Percentiles rank a stretch among this genome's conserved stretches.
These are phyloP conservation scores for Chelonoidis abingdonii DNA, from an alignment of 2,113 vertebrate species.

Conservation along the genomic window DNA sequence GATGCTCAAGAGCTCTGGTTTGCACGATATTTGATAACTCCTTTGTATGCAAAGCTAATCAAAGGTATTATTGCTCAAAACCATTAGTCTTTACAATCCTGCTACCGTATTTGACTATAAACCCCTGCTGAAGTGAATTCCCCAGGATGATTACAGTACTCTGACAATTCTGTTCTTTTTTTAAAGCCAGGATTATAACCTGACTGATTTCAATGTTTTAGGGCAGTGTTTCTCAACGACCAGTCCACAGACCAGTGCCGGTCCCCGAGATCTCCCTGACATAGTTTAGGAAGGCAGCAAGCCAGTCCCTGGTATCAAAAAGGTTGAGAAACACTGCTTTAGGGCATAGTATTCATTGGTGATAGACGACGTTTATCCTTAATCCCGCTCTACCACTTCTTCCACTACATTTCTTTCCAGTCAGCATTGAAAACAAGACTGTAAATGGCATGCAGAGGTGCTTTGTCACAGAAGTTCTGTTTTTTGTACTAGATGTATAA, in stretches of 20 bases:
- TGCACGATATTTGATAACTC: neutral
- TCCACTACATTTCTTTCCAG: neutral
- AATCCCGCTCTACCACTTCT: neutral
- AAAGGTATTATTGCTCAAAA: neutral
- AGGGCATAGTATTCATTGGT: neutral
- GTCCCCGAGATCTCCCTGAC: neutral
- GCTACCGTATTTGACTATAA: neutral
- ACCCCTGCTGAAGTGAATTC: neutral
- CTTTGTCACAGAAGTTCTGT: neutral
- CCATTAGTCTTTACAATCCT: neutral
- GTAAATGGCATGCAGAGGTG: neutral
- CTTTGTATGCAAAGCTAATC: neutral
- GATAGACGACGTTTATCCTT: neutral
- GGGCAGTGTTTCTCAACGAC: neutral
- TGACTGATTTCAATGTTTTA: neutral
- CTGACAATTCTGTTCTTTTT: neutral
- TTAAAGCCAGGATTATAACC: neutral
- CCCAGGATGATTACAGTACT: neutral
- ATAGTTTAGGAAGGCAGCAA: neutral
- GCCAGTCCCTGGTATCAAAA: neutral
- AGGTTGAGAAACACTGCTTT: neutral
- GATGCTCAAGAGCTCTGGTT: neutral
- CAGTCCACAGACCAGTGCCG: fast-evolving
- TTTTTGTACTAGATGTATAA: neutral
- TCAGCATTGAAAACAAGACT: neutral